Evolutionary conservation across 2,797 vertebrate genomes (phyloP), one percentile per base, ranked within the genome.

Genomic region (Phrynocephalus vlangalii): DNA sequence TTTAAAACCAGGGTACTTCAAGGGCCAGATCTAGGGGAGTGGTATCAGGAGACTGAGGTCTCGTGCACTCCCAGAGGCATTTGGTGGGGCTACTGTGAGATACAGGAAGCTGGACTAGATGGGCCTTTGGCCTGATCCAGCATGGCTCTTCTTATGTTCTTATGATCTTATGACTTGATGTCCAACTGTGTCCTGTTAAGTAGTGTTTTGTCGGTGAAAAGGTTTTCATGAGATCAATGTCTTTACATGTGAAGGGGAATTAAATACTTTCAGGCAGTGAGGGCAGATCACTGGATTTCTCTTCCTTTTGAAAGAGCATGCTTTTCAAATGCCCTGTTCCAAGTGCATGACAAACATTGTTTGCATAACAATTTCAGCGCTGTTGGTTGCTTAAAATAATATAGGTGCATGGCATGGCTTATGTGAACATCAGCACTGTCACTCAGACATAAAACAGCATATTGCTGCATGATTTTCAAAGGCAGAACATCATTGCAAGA

Each of bases 211-310:
- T 0, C 33, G 88, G 67, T 72, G 78, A 91, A 79, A 82, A 75
- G 18, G 52, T 85, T 87, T 24, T 90, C 76, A 86, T 89, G 60
- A 72, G 13, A 75, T 81, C 90, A 90, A 88, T 44, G 84, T 85
- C 89, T 88, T 89, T 73, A 6, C 10, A 73, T 38, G 72, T 9
- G n/a, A 73, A 24, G 10, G 2, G 13, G 71, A 72, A 30, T 33
- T 72, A 79, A 86, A 60, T 72, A 67, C 5, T 28, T 60, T 38
- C 48, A 30, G 38, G 20, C 30, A 72, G 13, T 38, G 26, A 63
- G 52, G 30, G 26, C 6, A 56, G 76, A 84, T 26, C 56, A 38
- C 50, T 18, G 66, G 50, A 33, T 80, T 80, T 71, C 68, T 63
- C 26, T 22, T 18, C 33, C 28, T 72, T 73, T 48, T 24, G 15